Conservation (phyloP, 2,797 vertebrate species). For the Sylvilagus floridanus region DNA sequence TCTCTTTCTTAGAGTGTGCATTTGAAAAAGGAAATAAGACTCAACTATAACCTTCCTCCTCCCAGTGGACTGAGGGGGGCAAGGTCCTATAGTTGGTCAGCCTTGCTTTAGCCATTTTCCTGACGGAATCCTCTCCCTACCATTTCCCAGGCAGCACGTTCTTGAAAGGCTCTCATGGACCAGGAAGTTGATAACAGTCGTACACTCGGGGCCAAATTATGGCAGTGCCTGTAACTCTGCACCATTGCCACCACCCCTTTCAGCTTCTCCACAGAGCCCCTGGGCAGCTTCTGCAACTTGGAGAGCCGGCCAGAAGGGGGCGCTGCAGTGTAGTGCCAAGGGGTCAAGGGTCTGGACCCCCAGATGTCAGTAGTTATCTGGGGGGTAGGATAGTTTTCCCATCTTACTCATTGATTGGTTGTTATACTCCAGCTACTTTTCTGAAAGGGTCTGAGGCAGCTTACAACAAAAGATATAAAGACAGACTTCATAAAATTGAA, state of each 20-base stretch:
- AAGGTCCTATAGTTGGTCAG: not conserved
- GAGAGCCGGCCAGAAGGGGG: not conserved
- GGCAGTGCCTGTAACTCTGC: not conserved
- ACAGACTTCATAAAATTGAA: conserved; percentile 32
- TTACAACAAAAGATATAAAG: not conserved
- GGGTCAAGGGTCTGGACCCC: not conserved
- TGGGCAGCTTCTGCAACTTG: no score
- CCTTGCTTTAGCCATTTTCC: conserved; percentile 12
- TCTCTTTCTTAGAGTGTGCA: conserved; percentile 48
- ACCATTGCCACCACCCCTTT: not conserved
- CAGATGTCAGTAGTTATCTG: not conserved
- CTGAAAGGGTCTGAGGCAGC: not conserved
- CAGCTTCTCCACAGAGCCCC: not conserved
- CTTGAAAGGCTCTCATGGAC: not conserved
- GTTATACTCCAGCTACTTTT: conserved; percentile 40
- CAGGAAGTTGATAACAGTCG: not conserved
- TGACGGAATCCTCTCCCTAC: not conserved
- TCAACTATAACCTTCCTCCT: not conserved
- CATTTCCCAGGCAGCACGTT: not conserved
- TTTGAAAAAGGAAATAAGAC: not conserved
- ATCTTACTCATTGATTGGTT: not conserved
- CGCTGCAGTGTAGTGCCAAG: not conserved
- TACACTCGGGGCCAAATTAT: not conserved
- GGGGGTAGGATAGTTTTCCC: not conserved
- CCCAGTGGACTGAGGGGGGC: not conserved